Evolutionary conservation across 1,140 invertebrate genomes (phyloP).

Genomic region (Drosophila nannoptera): DNA sequence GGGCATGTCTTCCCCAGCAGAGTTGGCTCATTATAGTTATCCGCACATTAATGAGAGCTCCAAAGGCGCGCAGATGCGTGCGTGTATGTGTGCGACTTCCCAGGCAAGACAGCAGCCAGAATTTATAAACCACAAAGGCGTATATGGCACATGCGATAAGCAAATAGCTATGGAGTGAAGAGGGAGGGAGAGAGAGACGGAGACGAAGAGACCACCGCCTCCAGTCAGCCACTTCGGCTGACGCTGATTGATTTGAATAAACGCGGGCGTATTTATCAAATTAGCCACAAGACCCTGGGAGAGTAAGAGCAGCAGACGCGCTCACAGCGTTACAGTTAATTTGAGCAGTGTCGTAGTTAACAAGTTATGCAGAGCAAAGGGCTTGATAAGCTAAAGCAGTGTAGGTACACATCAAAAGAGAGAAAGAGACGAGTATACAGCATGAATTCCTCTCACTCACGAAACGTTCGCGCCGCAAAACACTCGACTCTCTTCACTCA

Average conservation of each 20-base stretch:
- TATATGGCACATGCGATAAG: conserved; percentile 42
- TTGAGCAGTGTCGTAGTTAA: conserved; percentile 10
- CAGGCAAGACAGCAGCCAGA: conserved; percentile 47
- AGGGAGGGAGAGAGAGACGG: conserved; percentile 15
- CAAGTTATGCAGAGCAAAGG: neutral
- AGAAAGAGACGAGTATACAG: no score
- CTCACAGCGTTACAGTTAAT: conserved; percentile 25
- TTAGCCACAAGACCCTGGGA: conserved; percentile 62
- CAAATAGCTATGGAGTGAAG: conserved; percentile 11
- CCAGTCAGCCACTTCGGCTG: conserved; percentile 33
- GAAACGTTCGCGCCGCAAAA: no score
- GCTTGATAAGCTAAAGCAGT: neutral
- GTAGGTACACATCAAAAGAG: no score
- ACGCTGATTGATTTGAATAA: conserved; percentile 78
- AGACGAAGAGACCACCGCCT: conserved; percentile 13
- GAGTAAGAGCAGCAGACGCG: conserved; percentile 19
- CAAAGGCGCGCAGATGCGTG: conserved; percentile 24
- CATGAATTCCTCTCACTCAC: no score
- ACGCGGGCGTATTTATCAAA: conserved; percentile 76
- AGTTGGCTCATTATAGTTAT: conserved; percentile 65
- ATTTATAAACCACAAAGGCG: conserved; percentile 62
- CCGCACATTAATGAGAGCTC: conserved; percentile 73
- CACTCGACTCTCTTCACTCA: no score
- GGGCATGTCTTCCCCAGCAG: no score
- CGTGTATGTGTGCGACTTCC: conserved; percentile 20